Evolutionary conservation across 2,797 vertebrate genomes (phyloP).

Genomic region (Diglossa cyanea): DNA sequence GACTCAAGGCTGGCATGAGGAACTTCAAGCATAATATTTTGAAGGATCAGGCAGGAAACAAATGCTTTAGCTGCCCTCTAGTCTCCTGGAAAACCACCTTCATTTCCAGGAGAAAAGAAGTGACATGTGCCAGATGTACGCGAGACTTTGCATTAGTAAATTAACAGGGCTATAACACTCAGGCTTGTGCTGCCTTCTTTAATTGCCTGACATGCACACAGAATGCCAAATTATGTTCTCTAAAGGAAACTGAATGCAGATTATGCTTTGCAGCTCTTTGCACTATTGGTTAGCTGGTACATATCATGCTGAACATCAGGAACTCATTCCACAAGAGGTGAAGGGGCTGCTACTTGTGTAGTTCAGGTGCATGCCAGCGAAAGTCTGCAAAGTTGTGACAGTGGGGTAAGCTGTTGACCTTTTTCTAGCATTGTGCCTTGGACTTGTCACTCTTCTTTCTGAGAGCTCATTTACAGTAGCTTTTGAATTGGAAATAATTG

Average conservation of each 20-base stretch:
- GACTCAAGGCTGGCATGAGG: not conserved
- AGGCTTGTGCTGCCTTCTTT: conserved; percentile 51
- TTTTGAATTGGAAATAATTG: conserved; percentile 40
- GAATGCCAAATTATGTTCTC: conserved; percentile 58
- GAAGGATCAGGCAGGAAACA: conserved; percentile 43
- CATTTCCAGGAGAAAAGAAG: conserved; percentile 49
- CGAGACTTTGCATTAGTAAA: conserved; percentile 59
- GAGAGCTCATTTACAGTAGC: not conserved
- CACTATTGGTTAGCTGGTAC: conserved; percentile 36
- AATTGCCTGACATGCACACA: conserved; percentile 59
- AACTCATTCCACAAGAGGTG: conserved; percentile 37
- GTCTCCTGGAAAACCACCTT: conserved; percentile 56
- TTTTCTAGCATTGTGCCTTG: not conserved
- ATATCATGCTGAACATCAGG: conserved; percentile 53
- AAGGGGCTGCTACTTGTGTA: conserved; percentile 45
- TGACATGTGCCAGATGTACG: conserved; percentile 64
- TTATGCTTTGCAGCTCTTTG: conserved; percentile 44
- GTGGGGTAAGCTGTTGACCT: conserved; percentile 44
- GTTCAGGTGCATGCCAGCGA: not conserved
- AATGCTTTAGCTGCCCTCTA: conserved; percentile 43
- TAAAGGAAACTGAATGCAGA: conserved; percentile 52
- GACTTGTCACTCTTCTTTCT: conserved; percentile 45
- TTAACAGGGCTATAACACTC: conserved; percentile 61
- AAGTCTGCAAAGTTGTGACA: conserved; percentile 45
- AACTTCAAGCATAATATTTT: conserved; percentile 19